Percentiles rank a stretch among this genome's conserved stretches.
These are phyloP conservation scores for Champsocephalus gunnari DNA, from an alignment of 2,797 vertebrate species.

Conservation along the genomic window DNA sequence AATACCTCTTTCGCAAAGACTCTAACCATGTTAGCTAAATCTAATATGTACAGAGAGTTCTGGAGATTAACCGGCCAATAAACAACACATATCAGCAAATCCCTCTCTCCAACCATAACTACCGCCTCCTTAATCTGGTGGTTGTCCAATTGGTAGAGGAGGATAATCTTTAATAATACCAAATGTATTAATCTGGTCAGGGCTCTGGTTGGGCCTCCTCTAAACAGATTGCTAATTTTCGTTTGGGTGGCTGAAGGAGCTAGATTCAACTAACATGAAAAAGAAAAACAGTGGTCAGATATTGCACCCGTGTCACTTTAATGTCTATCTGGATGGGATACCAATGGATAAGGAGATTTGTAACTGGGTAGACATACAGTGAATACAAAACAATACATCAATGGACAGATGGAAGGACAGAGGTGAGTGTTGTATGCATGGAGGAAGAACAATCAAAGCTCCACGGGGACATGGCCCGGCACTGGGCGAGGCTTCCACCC, in stretches of 20 bases:
- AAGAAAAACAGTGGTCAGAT: background rate
- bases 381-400: constrained; percentile 6
- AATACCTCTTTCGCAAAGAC: constrained; percentile 20
- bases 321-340: background rate
- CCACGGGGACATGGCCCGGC: constrained; percentile 20
- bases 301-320: background rate
- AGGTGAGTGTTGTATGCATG: constrained; percentile 9
- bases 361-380: background rate
- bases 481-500: constrained; percentile 31
- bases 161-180: constrained; percentile 64
- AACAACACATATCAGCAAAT: constrained; percentile 20
- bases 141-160: constrained; percentile 42
- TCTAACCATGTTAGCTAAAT: constrained; percentile 39
- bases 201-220: constrained; percentile 35
- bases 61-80: constrained; percentile 24
- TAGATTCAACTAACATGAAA: constrained; percentile 12
- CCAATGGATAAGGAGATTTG: background rate
- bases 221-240: constrained; percentile 58
- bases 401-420: constrained; percentile 17
- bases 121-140: constrained; percentile 44
- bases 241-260: constrained; percentile 4
- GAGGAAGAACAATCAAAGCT: constrained; percentile 24
- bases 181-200: constrained; percentile 60
- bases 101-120: background rate
- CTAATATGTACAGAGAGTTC: constrained; percentile 25